These are phyloP conservation scores for Heliconius nattereri DNA, from an alignment of 1,140 invertebrate genomes.

Conservation along the genomic window DNA sequence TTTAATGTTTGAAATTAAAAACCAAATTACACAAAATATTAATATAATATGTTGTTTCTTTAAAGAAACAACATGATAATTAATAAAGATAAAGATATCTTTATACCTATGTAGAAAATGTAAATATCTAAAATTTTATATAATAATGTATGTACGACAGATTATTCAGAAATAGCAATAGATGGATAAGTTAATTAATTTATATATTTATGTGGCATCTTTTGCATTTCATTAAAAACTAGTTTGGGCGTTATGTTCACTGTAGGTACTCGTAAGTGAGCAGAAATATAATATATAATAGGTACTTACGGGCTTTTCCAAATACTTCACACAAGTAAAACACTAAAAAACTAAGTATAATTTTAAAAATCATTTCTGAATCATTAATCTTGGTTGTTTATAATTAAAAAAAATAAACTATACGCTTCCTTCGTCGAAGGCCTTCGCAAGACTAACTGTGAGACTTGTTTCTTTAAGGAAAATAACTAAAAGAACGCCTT, in stretches of 20 bases:
- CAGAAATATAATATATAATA: not conserved
- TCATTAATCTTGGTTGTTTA: not conserved
- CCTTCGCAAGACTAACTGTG: slow-evolving; percentile 1
- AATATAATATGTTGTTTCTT: no score
- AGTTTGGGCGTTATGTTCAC: not conserved
- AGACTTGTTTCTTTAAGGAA: slow-evolving; percentile 6
- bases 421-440: slow-evolving; percentile 1
- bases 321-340: not conserved
- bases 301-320: not conserved
- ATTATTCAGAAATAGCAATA: no score
- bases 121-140: no score
- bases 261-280: not conserved
- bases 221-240: not conserved
- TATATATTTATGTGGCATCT: not conserved
- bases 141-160: no score
- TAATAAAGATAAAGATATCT: no score
- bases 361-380: not conserved
- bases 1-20: no score
- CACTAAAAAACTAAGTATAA: not conserved
- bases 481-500: not conserved
- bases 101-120: no score
- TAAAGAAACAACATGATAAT: no score
- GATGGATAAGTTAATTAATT: no score
- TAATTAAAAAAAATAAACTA: not conserved
- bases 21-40: no score